A percentile compares a stretch with the other conserved stretches of the same genome.
Evolutionary conservation across 2,113 vertebrate species (phyloP).

Genomic region (Tragulus kanchil): DNA sequence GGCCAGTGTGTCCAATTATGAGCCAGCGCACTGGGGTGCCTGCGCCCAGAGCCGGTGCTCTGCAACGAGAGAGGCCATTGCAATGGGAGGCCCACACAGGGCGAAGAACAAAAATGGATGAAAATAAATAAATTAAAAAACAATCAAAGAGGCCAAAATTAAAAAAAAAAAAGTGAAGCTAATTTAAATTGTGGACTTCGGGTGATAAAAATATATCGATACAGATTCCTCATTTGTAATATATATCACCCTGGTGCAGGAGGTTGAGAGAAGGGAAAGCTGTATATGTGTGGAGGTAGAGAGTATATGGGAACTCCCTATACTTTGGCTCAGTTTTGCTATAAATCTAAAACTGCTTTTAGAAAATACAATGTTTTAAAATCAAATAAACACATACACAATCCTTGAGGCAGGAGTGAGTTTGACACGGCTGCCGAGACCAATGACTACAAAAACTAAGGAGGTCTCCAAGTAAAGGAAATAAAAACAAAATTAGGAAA

Average conservation of each 20-base stretch:
- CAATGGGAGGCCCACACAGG: too few relatives aligned
- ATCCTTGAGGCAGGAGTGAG: not conserved
- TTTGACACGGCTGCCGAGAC: not conserved
- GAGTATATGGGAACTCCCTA: not conserved
- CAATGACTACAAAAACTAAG: conserved; percentile 24
- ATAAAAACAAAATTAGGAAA: not conserved
- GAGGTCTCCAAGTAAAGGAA: not conserved
- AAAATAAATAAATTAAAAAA: too few relatives aligned
- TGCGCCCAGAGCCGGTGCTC: too few relatives aligned
- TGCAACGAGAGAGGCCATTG: too few relatives aligned
- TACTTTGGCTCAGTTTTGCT: not conserved
- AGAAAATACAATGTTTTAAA: not conserved
- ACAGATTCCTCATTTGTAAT: not conserved
- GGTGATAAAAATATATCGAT: not conserved
- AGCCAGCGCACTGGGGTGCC: too few relatives aligned
- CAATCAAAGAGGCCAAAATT: too few relatives aligned
- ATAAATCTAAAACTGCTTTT: not conserved
- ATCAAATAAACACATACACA: not conserved
- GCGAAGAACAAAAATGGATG: too few relatives aligned
- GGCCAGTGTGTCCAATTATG: too few relatives aligned
- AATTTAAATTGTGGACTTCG: not conserved
- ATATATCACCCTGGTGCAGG: not conserved
- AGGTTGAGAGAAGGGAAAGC: not conserved
- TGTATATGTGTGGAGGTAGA: not conserved
- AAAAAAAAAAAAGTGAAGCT: not conserved